Evolutionary conservation across 2,113 vertebrate genomes (phyloP).

Genomic region (Glaucidium brasilianum): DNA sequence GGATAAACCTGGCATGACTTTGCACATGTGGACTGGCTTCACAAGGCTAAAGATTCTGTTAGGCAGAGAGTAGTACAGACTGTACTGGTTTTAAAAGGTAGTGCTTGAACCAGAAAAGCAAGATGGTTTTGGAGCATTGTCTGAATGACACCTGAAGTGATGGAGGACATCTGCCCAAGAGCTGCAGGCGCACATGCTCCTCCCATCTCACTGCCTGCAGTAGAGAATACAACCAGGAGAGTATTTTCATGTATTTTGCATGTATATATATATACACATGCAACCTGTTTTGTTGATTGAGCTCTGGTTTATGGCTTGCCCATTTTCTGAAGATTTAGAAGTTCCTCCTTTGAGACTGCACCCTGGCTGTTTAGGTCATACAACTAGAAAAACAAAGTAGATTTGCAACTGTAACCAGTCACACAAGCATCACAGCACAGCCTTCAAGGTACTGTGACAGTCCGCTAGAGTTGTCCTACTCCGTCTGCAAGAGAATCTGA

Average conservation of each 20-base stretch:
- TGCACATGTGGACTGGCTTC: not conserved
- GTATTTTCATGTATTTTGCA: not conserved
- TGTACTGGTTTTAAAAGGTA: not conserved
- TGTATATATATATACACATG: rapidly evolving
- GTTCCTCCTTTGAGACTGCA: not conserved
- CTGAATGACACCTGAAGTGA: not conserved
- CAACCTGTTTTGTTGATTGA: not conserved
- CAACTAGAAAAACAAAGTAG: not conserved
- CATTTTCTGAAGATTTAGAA: not conserved
- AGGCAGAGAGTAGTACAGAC: not conserved
- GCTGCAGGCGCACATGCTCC: rapidly evolving
- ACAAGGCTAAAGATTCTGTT: not conserved
- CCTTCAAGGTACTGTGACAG: not conserved
- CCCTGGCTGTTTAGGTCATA: not conserved
- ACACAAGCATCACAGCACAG: not conserved
- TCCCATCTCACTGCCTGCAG: not conserved
- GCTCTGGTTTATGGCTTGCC: not conserved
- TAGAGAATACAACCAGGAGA: not conserved
- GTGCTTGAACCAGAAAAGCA: not conserved
- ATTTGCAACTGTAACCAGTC: not conserved
- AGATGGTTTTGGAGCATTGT: not conserved
- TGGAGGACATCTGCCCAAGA: not conserved
- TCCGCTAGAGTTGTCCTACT: not conserved
- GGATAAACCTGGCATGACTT: not conserved
- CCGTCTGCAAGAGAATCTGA: rapidly evolving